phyloP scores from a whole-genome alignment of 2,797 vertebrate genomes.

The Notoglanidium macrostoma region DNA sequence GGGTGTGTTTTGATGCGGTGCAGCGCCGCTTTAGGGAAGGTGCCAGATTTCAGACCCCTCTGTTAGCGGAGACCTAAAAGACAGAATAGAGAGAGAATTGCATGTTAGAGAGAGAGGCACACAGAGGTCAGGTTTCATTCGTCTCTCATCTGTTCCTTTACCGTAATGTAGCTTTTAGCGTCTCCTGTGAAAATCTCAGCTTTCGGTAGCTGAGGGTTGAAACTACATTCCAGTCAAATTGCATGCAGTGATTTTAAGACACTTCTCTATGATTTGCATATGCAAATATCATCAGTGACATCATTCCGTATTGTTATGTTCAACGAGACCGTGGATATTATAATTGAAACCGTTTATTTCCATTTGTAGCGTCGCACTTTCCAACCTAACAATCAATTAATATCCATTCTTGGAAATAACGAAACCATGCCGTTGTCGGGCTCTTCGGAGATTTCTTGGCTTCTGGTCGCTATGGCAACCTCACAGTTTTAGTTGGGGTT shows the following conservation, averaged over 20 bases:
- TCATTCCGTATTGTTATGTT: not conserved
- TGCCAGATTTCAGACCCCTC: conserved; percentile 68
- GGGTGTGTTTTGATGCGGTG: not conserved
- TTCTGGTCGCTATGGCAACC: not conserved
- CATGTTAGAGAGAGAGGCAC: conserved; percentile 15
- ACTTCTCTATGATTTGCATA: not conserved
- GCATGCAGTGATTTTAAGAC: not conserved
- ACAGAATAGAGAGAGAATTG: conserved; percentile 1
- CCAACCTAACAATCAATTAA: not conserved
- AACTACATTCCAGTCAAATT: not conserved
- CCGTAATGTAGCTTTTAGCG: conserved; percentile 39
- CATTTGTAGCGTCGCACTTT: not conserved
- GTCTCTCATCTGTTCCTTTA: conserved; percentile 27
- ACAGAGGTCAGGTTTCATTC: conserved; percentile 29
- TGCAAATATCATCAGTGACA: not conserved
- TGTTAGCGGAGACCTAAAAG: conserved; percentile 43
- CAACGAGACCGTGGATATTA: not conserved
- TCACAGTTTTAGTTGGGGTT: not conserved
- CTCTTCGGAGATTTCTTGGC: not conserved
- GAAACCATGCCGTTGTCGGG: too few species aligned
- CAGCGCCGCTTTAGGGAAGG: conserved; percentile 45
- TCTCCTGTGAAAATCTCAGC: not conserved
- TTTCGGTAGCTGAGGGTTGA: not conserved
- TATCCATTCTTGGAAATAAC: too few species aligned
- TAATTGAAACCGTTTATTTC: not conserved